These are phyloP conservation scores for Mesopsocus fuscifrons DNA, from an alignment of 2,888 invertebrate species.

Conservation along the genomic window DNA sequence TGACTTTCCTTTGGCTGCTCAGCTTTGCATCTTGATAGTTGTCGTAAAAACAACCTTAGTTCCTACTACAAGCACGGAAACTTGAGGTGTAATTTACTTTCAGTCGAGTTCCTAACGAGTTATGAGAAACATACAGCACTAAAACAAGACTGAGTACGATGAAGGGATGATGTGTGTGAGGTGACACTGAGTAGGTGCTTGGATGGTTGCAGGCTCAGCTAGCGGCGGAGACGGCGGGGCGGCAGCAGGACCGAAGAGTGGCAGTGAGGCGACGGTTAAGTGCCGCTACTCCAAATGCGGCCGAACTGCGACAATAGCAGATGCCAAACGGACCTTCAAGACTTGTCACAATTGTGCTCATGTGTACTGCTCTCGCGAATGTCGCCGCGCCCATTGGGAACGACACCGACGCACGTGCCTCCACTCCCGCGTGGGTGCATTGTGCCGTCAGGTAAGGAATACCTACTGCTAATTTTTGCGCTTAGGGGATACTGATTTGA, in stretches of 20 bases:
- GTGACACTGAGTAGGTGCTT: too few species aligned
- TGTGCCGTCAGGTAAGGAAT: conserved; percentile 65
- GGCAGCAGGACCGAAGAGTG: conserved; percentile 11
- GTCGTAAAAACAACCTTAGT: too few species aligned
- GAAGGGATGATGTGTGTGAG: too few species aligned
- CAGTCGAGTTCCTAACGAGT: too few species aligned
- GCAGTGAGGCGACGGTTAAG: conserved; percentile 28
- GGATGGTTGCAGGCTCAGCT: conserved; percentile 20
- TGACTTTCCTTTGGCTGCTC: too few species aligned
- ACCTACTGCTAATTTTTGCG: too few species aligned
- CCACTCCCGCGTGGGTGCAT: conserved; percentile 73
- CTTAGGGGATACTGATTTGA: too few species aligned
- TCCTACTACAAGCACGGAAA: too few species aligned
- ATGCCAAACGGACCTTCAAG: conserved; percentile 70
- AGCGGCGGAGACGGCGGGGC: conserved; percentile 16
- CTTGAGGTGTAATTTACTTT: too few species aligned
- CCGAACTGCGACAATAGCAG: conserved; percentile 45
- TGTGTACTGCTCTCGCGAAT: conserved; percentile 81
- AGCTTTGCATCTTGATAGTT: too few species aligned
- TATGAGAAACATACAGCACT: too few species aligned
- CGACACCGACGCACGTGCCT: conserved; percentile 79
- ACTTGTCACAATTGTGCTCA: conserved; percentile 91
- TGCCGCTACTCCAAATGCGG: conserved; percentile 71
- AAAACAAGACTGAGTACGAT: too few species aligned
- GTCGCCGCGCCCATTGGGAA: conserved; percentile 83